Evolutionary conservation across 2,888 invertebrate species (phyloP).

Genomic region (Andricus curvator): DNA sequence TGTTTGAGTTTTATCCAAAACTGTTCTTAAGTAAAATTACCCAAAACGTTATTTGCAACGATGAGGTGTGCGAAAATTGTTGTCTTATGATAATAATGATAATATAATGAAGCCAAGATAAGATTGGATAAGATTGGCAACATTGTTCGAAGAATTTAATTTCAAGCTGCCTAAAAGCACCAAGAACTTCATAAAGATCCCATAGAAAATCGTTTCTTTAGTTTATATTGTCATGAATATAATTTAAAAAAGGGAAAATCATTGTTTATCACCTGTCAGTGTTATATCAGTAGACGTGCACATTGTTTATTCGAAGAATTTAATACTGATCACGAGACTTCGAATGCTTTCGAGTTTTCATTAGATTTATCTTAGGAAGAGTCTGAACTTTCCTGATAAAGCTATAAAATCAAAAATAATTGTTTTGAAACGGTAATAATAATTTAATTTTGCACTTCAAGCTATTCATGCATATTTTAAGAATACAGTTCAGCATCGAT

Average conservation of each 20-base stretch:
- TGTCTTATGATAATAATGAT: not conserved
- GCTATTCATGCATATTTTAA: not conserved
- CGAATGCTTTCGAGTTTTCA: not conserved
- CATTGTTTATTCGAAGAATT: not conserved
- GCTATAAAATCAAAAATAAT: not conserved
- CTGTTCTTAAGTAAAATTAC: no score
- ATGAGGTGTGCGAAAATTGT: not conserved
- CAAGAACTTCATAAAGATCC: no score
- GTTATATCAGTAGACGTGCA: not conserved
- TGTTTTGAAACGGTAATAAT: not conserved
- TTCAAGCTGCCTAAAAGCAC: no score
- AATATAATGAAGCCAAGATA: constrained; percentile 5
- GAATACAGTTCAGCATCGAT: not conserved
- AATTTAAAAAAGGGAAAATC: not conserved
- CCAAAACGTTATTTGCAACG: not conserved
- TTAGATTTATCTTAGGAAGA: no score
- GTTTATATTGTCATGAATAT: no score
- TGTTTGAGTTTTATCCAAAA: not conserved
- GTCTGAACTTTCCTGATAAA: not conserved
- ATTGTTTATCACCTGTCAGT: not conserved
- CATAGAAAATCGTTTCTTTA: no score
- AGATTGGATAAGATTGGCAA: not conserved
- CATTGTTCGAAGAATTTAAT: not conserved
- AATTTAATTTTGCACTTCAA: no score
- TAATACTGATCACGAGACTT: not conserved